These are phyloP conservation scores for Zoanthus gigantus DNA, from an alignment of 92 coral and sea anemone species.

Conservation along the genomic window DNA sequence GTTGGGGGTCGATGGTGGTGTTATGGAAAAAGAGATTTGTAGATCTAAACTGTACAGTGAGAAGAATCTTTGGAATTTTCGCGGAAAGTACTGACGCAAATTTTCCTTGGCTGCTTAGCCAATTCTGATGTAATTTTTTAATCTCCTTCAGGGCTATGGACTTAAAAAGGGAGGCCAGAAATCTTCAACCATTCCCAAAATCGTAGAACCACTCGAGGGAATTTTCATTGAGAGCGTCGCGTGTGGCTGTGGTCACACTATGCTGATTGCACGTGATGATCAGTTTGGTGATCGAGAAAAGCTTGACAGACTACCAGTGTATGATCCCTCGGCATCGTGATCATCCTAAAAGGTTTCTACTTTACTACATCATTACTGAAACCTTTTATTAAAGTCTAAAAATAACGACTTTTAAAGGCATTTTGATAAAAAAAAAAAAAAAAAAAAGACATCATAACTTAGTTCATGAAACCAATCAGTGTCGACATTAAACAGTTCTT, in stretches of 20 bases:
- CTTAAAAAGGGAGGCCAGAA: constrained; percentile 84
- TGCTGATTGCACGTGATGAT: constrained; percentile 85
- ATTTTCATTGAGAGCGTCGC: constrained; percentile 77
- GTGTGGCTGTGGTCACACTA: constrained; percentile 84
- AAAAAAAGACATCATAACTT: too few relatives aligned
- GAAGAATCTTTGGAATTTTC: too few relatives aligned
- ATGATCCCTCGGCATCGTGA: constrained; percentile 68
- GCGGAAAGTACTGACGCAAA: too few relatives aligned
- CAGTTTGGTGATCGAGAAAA: constrained; percentile 69
- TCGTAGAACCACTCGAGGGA: constrained; percentile 89
- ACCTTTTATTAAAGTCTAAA: too few relatives aligned
- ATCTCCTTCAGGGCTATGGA: constrained; percentile 66
- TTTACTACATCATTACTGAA: not conserved
- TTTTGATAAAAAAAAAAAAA: too few relatives aligned
- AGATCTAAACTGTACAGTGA: too few relatives aligned
- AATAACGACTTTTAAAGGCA: too few relatives aligned
- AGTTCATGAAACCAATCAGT: too few relatives aligned
- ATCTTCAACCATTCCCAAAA: constrained; percentile 84
- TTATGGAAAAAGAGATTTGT: too few relatives aligned
- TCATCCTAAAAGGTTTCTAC: not conserved
- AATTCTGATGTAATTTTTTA: not conserved
- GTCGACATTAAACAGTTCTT: too few relatives aligned
- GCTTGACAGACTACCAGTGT: constrained; percentile 77
- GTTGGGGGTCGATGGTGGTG: too few relatives aligned
- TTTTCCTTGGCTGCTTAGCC: not conserved